Evolutionary conservation across 92 coral and sea anemone species (phyloP).

Genomic region (Porites divaricata): DNA sequence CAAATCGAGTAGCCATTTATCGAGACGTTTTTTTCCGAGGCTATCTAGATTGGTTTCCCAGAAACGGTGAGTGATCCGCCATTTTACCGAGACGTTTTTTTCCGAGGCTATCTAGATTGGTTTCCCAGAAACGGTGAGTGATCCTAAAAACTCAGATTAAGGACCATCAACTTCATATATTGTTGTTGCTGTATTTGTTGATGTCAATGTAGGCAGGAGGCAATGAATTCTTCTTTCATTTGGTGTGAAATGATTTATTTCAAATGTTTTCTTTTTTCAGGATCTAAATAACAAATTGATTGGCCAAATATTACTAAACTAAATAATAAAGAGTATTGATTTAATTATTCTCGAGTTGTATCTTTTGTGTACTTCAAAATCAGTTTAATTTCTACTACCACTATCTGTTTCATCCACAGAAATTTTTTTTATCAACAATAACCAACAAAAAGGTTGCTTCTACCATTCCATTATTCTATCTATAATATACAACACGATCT

Average conservation of each 20-base stretch:
- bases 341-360: no score
- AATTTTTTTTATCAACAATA: no score
- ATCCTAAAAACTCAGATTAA: no score
- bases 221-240: slow-evolving; percentile 7
- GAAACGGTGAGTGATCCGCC: no score
- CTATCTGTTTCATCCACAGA: background rate
- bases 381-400: slow-evolving; percentile 5
- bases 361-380: slow-evolving; percentile 18
- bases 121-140: no score
- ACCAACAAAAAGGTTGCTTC: slow-evolving; percentile 1
- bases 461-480: slow-evolving; percentile 16
- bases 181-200: background rate
- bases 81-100: no score
- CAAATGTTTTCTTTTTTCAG: slow-evolving; percentile 18
- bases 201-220: slow-evolving; percentile 17
- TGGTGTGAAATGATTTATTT: slow-evolving; percentile 13
- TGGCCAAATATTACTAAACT: no score
- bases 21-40: no score
- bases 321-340: no score
- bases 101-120: no score
- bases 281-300: no score
- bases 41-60: no score
- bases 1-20: background rate
- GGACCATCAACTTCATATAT: background rate
- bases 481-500: slow-evolving; percentile 27